These are phyloP conservation scores for Phengaris arion DNA, from an alignment of 2,888 invertebrate species.

Conservation along the genomic window DNA sequence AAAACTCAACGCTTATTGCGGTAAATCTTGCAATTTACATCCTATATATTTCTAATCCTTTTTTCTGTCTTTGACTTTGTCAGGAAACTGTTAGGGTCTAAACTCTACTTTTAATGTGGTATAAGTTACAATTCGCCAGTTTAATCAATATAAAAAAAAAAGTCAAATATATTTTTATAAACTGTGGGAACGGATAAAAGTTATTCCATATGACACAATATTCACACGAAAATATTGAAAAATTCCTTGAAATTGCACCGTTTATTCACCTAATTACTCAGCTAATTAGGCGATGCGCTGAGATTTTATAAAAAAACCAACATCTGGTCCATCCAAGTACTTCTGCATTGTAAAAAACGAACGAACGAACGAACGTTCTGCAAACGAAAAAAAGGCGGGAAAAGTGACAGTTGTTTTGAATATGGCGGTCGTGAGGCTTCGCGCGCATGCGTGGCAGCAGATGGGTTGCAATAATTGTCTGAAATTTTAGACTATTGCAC, in stretches of 20 bases:
- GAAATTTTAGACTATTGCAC: slow-evolving; percentile 32
- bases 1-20: too few species aligned
- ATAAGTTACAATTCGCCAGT: slow-evolving; percentile 30
- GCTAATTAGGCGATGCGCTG: slow-evolving; percentile 52
- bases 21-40: too few species aligned
- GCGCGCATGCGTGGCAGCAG: slow-evolving; percentile 49
- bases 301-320: slow-evolving; percentile 57
- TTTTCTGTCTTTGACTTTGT: too few species aligned
- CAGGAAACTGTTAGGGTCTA: too few species aligned
- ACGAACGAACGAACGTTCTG: too few species aligned
- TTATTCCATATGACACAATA: slow-evolving; percentile 54
- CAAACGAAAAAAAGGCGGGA: slow-evolving; percentile 52
- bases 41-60: too few species aligned
- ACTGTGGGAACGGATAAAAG: background rate
- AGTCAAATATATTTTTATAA: background rate
- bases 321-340: slow-evolving; percentile 17
- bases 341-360: background rate
- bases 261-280: slow-evolving; percentile 56
- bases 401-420: slow-evolving; percentile 66
- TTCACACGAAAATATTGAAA: slow-evolving; percentile 56
- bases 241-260: slow-evolving; percentile 45
- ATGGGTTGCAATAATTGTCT: slow-evolving; percentile 50
- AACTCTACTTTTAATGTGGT: too few species aligned
- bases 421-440: slow-evolving; percentile 52
- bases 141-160: too few species aligned